These are phyloP conservation scores for Pelobates fuscus DNA, from an alignment of 2,113 vertebrate species.

Conservation along the genomic window DNA sequence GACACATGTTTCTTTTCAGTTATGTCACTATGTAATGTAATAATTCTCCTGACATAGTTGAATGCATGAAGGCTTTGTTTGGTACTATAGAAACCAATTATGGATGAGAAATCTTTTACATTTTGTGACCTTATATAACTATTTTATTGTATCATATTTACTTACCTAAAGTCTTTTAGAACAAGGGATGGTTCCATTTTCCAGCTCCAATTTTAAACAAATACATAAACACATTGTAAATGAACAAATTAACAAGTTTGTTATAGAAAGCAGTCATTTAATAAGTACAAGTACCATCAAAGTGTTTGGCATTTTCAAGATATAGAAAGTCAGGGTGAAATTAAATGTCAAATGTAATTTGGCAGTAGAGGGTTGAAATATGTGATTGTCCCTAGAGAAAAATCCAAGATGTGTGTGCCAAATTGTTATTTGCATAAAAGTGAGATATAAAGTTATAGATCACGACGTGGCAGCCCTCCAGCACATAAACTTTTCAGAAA, in stretches of 20 bases:
- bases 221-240: constrained; percentile 29
- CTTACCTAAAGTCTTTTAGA: constrained; percentile 26
- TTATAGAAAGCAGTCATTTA: constrained; percentile 33
- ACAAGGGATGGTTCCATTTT: constrained; percentile 8
- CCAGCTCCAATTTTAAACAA: constrained; percentile 20
- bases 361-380: constrained; percentile 61
- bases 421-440: constrained; percentile 69
- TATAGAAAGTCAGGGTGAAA: constrained; percentile 60
- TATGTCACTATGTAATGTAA: no score
- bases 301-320: constrained; percentile 58
- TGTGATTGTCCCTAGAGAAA: constrained; percentile 64
- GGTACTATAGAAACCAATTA: no score
- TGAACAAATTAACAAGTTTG: constrained; percentile 39
- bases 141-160: constrained; percentile 19
- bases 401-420: constrained; percentile 61
- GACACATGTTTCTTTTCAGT: no score
- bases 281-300: constrained; percentile 49
- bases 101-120: no score
- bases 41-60: no score
- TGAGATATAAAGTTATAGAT: no score
- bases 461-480: constrained; percentile 62
- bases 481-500: constrained; percentile 62
- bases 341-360: constrained; percentile 69
- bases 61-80: no score
- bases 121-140: constrained; percentile 46